Percentiles rank a stretch among this genome's conserved stretches.
Conservation (phyloP, 1,140 invertebrate species). For the Penaeus chinensis region DNA sequence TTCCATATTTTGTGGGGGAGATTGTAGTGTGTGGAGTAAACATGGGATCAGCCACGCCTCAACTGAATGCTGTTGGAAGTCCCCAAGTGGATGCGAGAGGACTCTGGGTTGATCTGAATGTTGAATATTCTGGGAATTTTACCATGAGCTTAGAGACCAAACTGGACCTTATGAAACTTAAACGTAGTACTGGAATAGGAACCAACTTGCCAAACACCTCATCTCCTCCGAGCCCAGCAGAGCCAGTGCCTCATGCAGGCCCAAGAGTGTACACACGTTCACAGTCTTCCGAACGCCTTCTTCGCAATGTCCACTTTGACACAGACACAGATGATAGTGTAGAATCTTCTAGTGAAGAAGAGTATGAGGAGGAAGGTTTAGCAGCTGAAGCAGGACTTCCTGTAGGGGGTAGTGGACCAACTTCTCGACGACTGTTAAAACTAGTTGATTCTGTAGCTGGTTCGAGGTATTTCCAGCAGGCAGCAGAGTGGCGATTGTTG, state of each 20-base stretch:
- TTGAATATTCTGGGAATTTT: slow-evolving; percentile 89
- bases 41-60: slow-evolving; percentile 80
- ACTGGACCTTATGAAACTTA: slow-evolving; percentile 91
- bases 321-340: slow-evolving; percentile 92
- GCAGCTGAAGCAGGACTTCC: slow-evolving; percentile 53
- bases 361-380: slow-evolving; percentile 66
- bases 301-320: slow-evolving; percentile 76
- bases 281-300: slow-evolving; percentile 55
- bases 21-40: slow-evolving; percentile 81
- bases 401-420: slow-evolving; percentile 60
- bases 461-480: slow-evolving; percentile 89
- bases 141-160: slow-evolving; percentile 95
- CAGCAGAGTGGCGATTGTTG: slow-evolving; percentile 73
- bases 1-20: slow-evolving; percentile 90
- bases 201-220: slow-evolving; percentile 37
- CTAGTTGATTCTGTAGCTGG: slow-evolving; percentile 68
- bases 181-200: slow-evolving; percentile 59
- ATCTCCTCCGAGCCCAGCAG: slow-evolving; percentile 34
- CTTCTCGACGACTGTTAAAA: slow-evolving; percentile 50
- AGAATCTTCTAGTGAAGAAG: slow-evolving; percentile 90
- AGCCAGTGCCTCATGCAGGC: slow-evolving; percentile 22
- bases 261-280: slow-evolving; percentile 49
- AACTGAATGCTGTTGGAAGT: slow-evolving; percentile 79
- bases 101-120: slow-evolving; percentile 91
- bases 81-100: slow-evolving; percentile 87